Percentiles rank a stretch among this genome's conserved stretches.
Conservation (phyloP, 2,113 vertebrate species). For the Condylura cristata region DNA sequence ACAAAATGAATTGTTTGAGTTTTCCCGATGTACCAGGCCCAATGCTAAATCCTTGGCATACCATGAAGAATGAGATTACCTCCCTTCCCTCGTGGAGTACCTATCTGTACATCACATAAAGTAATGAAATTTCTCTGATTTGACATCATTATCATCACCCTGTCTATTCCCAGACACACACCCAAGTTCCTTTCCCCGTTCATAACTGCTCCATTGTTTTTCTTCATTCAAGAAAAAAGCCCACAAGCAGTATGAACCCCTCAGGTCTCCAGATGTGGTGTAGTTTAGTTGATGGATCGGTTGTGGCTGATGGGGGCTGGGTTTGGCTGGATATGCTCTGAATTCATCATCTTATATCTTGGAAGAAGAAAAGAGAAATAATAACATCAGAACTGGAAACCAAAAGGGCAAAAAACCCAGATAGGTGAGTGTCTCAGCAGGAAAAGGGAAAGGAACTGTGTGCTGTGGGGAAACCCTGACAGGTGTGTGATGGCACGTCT, state of each 20-base stretch:
- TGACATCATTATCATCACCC: neutral
- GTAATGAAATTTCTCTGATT: neutral
- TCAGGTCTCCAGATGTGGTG: constrained; percentile 26
- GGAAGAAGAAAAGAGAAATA: constrained; percentile 53
- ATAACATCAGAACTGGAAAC: neutral
- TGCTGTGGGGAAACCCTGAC: neutral
- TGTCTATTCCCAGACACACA: neutral
- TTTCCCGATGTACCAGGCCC: neutral
- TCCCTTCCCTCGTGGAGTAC: neutral
- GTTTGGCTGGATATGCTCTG: neutral
- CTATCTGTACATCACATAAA: neutral
- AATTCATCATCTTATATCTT: constrained; percentile 20
- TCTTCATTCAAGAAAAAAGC: constrained; percentile 17
- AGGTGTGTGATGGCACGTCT: neutral
- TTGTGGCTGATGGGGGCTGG: constrained; percentile 18
- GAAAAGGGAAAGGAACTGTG: neutral
- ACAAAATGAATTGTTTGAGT: neutral
- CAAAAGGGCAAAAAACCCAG: neutral
- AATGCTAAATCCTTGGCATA: neutral
- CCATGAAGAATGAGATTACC: neutral
- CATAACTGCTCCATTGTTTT: constrained; percentile 26
- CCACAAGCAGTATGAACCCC: neutral
- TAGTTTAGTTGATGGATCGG: constrained; percentile 45
- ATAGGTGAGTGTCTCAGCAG: neutral
- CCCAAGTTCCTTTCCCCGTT: constrained; percentile 35